A percentile compares a stretch with the other conserved stretches of the same genome.
Conservation (phyloP, 2,797 vertebrate genomes). For the Takifugu rubripes region DNA sequence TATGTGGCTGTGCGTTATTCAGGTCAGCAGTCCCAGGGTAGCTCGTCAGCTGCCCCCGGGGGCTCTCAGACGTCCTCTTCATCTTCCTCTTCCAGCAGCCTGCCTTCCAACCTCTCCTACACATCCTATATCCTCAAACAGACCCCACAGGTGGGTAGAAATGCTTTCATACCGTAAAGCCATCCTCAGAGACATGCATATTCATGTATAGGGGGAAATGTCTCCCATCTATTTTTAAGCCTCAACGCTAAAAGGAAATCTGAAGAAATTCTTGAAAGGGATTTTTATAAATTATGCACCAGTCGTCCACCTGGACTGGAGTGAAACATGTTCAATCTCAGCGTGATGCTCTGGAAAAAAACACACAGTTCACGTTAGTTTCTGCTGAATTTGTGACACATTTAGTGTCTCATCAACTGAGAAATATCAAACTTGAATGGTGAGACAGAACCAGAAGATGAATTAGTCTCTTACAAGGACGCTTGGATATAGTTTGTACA, state of each 20-base stretch:
- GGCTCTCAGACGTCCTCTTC: slow-evolving; percentile 78
- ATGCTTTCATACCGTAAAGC: not conserved
- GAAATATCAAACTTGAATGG: no score
- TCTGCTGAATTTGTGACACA: not conserved
- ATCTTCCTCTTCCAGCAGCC: slow-evolving; percentile 77
- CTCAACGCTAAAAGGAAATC: not conserved
- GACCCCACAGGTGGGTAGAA: slow-evolving; percentile 88
- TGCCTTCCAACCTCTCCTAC: slow-evolving; percentile 93
- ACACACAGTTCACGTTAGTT: not conserved
- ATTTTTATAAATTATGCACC: not conserved
- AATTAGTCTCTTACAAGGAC: no score
- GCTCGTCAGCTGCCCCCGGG: slow-evolving; percentile 68
- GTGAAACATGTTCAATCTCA: not conserved
- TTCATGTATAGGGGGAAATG: not conserved
- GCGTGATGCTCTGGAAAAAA: not conserved
- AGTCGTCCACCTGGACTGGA: not conserved
- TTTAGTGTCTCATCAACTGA: not conserved
- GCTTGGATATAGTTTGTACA: no score
- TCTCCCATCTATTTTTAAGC: not conserved
- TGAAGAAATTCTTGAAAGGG: not conserved
- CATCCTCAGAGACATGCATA: not conserved
- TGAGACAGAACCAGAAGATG: no score
- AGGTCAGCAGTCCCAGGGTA: slow-evolving; percentile 87
- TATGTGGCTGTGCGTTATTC: slow-evolving; percentile 55
- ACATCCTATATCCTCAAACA: slow-evolving; percentile 99